A percentile compares a stretch with the other conserved stretches of the same genome.
Evolutionary conservation across 2,113 vertebrate genomes (phyloP).

Genomic region (Pygoscelis adeliae): DNA sequence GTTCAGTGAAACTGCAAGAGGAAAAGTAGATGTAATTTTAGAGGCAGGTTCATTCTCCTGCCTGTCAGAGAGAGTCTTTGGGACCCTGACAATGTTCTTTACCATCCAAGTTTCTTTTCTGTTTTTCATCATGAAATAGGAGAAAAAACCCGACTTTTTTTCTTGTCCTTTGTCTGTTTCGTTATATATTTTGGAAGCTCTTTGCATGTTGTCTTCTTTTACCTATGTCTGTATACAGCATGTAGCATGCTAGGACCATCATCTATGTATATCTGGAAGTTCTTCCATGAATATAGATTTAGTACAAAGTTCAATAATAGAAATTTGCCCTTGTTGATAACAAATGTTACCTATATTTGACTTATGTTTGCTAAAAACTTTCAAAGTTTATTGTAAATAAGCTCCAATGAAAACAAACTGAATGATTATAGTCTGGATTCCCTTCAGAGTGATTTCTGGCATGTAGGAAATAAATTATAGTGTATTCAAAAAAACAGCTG

Average conservation of each 20-base stretch:
- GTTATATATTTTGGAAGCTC: not conserved
- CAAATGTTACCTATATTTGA: not conserved
- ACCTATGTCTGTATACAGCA: not conserved
- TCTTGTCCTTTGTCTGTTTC: not conserved
- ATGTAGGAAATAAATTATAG: conserved; percentile 59
- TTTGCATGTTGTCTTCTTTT: not conserved
- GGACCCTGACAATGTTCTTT: not conserved
- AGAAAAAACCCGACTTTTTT: not conserved
- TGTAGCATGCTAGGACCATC: not conserved
- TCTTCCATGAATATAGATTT: not conserved
- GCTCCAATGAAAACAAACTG: conserved; percentile 1
- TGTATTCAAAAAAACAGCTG: conserved; percentile 60
- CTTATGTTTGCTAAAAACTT: not conserved
- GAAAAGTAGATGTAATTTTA: not conserved
- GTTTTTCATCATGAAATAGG: not conserved
- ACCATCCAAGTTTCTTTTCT: not conserved
- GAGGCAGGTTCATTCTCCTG: not conserved
- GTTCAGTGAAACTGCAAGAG: not conserved
- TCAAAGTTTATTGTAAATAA: conserved; percentile 19
- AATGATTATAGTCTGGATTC: conserved; percentile 34
- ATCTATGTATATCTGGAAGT: not conserved
- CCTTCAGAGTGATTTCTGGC: conserved; percentile 46
- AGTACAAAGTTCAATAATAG: not conserved
- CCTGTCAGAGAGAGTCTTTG: not conserved
- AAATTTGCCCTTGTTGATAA: not conserved